Evolutionary conservation across 2,888 invertebrate species (phyloP).

Genomic region (Steinernema carpocapsae): DNA sequence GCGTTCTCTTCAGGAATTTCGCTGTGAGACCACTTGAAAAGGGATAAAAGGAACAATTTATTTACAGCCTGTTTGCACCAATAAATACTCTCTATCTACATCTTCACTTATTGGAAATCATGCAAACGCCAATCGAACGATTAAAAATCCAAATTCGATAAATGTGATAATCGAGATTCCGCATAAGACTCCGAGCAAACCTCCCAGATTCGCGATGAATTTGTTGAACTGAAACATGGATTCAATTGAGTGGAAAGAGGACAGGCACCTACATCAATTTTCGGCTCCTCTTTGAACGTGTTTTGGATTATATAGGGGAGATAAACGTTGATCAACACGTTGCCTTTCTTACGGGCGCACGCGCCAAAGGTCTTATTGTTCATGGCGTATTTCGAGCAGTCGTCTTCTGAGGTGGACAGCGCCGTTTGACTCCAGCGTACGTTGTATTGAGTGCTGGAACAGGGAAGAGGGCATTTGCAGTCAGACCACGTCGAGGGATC

Average conservation of each 20-base stretch:
- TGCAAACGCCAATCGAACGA: too few relatives aligned
- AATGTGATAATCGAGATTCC: conserved; percentile 52
- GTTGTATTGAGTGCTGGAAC: not conserved
- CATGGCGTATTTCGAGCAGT: too few relatives aligned
- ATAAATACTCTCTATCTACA: too few relatives aligned
- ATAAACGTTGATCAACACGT: not conserved
- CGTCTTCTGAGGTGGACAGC: not conserved
- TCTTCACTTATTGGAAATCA: too few relatives aligned
- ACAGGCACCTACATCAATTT: conserved; percentile 1
- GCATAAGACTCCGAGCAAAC: conserved; percentile 53
- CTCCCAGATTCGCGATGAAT: conserved; percentile 51
- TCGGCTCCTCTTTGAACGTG: not conserved
- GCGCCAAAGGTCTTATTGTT: not conserved
- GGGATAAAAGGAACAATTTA: too few relatives aligned
- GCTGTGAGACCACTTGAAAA: too few relatives aligned
- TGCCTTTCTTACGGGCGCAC: too few relatives aligned
- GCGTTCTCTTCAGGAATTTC: too few relatives aligned
- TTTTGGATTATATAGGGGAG: not conserved
- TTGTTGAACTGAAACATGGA: conserved; percentile 49
- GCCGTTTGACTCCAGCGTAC: not conserved
- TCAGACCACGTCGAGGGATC: conserved; percentile 10
- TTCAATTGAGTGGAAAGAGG: too few relatives aligned
- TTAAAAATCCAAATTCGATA: conserved; percentile 52
- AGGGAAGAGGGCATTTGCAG: conserved; percentile 9
- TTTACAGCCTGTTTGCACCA: too few relatives aligned